A percentile compares a stretch with the other conserved stretches of the same genome.
These are phyloP conservation scores for Ladona fulva DNA, from an alignment of 1,140 invertebrate genomes.

Conservation along the genomic window DNA sequence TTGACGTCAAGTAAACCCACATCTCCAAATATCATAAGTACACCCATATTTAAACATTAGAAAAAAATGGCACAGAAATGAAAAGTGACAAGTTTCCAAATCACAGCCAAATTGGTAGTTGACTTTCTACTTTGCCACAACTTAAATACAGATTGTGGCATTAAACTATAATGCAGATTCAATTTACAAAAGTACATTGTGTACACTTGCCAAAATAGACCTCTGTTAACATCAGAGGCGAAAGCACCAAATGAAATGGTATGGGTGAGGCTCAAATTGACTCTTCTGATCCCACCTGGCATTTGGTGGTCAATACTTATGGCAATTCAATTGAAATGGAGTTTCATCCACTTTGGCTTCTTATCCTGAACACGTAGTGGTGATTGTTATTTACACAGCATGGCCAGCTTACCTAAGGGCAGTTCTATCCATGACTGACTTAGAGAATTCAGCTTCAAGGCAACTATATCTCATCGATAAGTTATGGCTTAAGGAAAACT, in stretches of 20 bases:
- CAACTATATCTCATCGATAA: too few relatives aligned
- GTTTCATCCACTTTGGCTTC: neutral
- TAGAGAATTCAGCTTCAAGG: neutral
- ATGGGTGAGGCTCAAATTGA: conserved; percentile 3
- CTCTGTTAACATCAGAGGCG: neutral
- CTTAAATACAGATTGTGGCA: neutral
- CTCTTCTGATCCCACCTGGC: neutral
- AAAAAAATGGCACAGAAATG: conserved; percentile 5
- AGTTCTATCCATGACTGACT: neutral
- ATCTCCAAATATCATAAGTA: neutral
- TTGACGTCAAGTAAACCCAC: neutral
- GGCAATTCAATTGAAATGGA: neutral
- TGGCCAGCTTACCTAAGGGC: neutral
- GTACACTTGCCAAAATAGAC: neutral
- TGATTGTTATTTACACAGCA: conserved; percentile 6
- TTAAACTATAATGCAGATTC: neutral
- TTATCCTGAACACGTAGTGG: conserved; percentile 4
- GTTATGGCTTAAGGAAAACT: too few relatives aligned
- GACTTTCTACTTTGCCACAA: neutral
- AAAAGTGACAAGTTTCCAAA: conserved; percentile 6
- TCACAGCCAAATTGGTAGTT: neutral
- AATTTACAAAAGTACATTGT: neutral
- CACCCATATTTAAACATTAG: neutral
- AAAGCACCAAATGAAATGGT: conserved; percentile 1
- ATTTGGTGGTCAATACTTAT: neutral